phyloP scores from a whole-genome alignment of 2,888 invertebrate species.

The Leucophenga maculata region DNA sequence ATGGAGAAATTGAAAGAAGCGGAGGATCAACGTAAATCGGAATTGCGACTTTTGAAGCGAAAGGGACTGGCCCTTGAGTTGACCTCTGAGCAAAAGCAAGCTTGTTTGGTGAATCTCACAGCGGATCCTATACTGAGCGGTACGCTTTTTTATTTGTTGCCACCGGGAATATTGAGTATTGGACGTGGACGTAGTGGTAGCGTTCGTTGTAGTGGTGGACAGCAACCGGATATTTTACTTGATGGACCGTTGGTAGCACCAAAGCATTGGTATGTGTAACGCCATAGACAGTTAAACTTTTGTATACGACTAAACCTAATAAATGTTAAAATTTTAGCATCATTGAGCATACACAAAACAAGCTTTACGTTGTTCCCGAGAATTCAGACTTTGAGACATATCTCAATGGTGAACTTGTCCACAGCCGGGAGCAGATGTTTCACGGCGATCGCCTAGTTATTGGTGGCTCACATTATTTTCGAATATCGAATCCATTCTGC shows the following conservation, averaged over 20 bases:
- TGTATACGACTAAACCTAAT: neutral
- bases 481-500: slow-evolving; percentile 74
- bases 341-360: slow-evolving; percentile 73
- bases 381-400: slow-evolving; percentile 74
- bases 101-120: slow-evolving; percentile 77
- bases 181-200: slow-evolving; percentile 62
- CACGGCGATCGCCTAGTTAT: slow-evolving; percentile 76
- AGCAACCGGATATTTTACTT: slow-evolving; percentile 75
- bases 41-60: slow-evolving; percentile 74
- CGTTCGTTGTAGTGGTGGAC: neutral
- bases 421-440: slow-evolving; percentile 69
- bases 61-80: slow-evolving; percentile 75
- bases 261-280: slow-evolving; percentile 75
- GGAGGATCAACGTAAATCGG: slow-evolving; percentile 67
- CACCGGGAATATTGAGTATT: slow-evolving; percentile 65
- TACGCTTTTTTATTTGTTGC: slow-evolving; percentile 69
- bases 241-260: slow-evolving; percentile 77
- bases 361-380: slow-evolving; percentile 72
- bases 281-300: neutral
- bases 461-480: slow-evolving; percentile 76
- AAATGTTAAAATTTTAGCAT: slow-evolving; percentile 66
- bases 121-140: slow-evolving; percentile 79
- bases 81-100: slow-evolving; percentile 72
- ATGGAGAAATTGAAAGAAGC: slow-evolving; percentile 73
- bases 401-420: slow-evolving; percentile 74